Evolutionary conservation across 2,888 invertebrate species (phyloP).

Genomic region (Habrosyne pyritoides): DNA sequence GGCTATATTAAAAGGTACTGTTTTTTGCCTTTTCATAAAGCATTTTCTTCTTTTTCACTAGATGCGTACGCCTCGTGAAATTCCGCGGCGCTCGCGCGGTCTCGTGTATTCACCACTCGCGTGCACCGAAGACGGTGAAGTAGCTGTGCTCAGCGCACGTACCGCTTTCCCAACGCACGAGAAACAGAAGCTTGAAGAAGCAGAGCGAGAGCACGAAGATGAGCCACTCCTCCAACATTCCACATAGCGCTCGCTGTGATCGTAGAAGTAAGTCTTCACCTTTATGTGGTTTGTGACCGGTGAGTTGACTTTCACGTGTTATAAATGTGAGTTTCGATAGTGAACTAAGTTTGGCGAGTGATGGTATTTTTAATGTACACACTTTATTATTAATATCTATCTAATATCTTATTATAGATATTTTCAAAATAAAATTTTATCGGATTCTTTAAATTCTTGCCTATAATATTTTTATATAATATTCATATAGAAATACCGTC

Average conservation of each 20-base stretch:
- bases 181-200: conserved; percentile 25
- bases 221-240: conserved; percentile 70
- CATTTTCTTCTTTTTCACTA: conserved; percentile 21
- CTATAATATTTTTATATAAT: not conserved
- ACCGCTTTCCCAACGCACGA: conserved; percentile 43
- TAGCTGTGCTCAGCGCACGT: conserved; percentile 52
- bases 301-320: not conserved
- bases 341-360: not conserved
- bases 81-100: conserved; percentile 44
- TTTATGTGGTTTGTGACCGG: conserved; percentile 9
- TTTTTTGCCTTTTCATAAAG: too few species aligned
- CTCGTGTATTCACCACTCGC: conserved; percentile 67
- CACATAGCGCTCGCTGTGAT: conserved; percentile 71
- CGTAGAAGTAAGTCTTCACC: conserved; percentile 50
- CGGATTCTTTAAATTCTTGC: not conserved
- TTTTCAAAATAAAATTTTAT: not conserved
- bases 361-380: not conserved
- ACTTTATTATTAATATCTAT: too few species aligned
- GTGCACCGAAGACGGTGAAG: conserved; percentile 66
- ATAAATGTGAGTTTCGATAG: conserved; percentile 12
- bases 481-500: not conserved
- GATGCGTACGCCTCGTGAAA: conserved; percentile 39
- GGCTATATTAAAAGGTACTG: too few species aligned
- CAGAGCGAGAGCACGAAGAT: conserved; percentile 43
- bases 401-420: too few species aligned